phyloP scores from a whole-genome alignment of 2,797 vertebrate genomes.

The Helicolenus hilgendorfi region DNA sequence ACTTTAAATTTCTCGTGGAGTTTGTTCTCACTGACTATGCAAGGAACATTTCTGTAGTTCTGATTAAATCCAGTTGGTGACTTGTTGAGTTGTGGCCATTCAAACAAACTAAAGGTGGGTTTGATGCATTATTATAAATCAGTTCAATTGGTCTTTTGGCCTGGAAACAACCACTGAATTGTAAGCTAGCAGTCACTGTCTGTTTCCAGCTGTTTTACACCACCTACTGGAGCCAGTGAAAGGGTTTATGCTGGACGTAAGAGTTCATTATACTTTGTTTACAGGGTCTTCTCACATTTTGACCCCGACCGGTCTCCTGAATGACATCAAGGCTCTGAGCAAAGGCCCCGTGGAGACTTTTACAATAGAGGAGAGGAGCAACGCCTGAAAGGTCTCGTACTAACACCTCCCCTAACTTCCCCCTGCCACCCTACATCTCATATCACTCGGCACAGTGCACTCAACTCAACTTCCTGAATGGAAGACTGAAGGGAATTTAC shows the following conservation, averaged over 20 bases:
- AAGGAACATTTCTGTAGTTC: neutral
- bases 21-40: neutral
- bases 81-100: neutral
- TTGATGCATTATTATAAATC: neutral
- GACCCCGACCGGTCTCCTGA: constrained; percentile 93
- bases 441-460: constrained; percentile 50
- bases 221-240: constrained; percentile 20
- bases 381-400: constrained; percentile 54
- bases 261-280: constrained; percentile 5
- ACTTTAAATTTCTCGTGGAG: neutral
- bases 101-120: neutral
- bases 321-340: constrained; percentile 95
- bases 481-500: constrained; percentile 76
- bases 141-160: neutral
- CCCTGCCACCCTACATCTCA: neutral
- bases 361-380: constrained; percentile 88
- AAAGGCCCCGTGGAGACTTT: constrained; percentile 92
- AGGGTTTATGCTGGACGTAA: neutral
- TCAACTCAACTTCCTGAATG: constrained; percentile 38
- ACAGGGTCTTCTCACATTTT: constrained; percentile 96
- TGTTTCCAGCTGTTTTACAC: neutral
- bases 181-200: neutral
- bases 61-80: neutral
- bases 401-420: neutral
- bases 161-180: neutral